Conservation (phyloP, 2,113 vertebrate species). For the Agapornis roseicollis region DNA sequence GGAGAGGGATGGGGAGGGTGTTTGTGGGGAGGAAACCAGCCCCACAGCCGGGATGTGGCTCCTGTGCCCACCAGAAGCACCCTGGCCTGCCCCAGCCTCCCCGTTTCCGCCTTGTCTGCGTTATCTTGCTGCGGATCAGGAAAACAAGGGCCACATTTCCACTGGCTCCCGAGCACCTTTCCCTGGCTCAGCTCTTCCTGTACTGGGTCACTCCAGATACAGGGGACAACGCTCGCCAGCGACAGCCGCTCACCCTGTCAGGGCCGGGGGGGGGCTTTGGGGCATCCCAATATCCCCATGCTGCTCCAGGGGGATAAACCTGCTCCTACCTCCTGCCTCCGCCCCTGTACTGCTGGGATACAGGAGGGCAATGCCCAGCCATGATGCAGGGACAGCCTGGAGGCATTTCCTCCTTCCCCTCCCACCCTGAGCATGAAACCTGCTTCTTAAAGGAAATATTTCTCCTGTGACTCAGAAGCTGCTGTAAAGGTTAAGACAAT, state of each 20-base stretch:
- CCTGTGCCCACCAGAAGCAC: background rate
- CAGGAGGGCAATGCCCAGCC: rapidly evolving
- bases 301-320: background rate
- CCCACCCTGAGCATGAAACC: background rate
- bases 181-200: background rate
- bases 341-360: rapidly evolving
- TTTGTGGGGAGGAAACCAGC: background rate
- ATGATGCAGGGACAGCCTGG: rapidly evolving
- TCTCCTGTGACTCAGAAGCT: background rate
- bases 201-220: rapidly evolving
- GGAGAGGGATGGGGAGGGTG: background rate
- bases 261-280: rapidly evolving
- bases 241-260: rapidly evolving
- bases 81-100: background rate
- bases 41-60: background rate
- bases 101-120: background rate
- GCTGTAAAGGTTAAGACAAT: background rate
- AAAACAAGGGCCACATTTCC: background rate
- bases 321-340: background rate
- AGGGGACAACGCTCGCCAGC: rapidly evolving
- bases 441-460: background rate
- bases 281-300: rapidly evolving
- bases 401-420: background rate
- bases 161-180: background rate
- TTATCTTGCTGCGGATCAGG: background rate